Conservation (phyloP, 1,140 invertebrate genomes). For the Metaphire vulgaris region DNA sequence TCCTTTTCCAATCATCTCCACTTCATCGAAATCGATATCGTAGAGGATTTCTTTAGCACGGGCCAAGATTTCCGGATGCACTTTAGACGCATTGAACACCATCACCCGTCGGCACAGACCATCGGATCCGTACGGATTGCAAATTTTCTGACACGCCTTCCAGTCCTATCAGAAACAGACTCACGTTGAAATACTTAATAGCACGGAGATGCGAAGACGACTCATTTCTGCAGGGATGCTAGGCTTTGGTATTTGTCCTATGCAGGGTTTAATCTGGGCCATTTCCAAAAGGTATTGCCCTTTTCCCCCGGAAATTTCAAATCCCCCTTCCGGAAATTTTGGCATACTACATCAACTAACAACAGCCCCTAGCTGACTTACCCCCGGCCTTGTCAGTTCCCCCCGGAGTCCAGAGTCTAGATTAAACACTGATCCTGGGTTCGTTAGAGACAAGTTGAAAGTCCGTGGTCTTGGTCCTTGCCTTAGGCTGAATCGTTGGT, state of each 20-base stretch:
- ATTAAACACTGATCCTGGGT: no score
- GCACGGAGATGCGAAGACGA: no score
- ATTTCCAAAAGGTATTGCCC: neutral
- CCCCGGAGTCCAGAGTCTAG: no score
- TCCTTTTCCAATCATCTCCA: slow-evolving; percentile 7
- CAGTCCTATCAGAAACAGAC: slow-evolving; percentile 14
- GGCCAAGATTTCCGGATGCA: slow-evolving; percentile 26
- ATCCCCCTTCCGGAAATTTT: neutral
- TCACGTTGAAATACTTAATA: no score
- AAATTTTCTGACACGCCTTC: slow-evolving; percentile 13
- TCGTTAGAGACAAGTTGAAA: no score
- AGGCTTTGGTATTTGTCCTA: neutral
- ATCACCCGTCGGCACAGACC: slow-evolving; percentile 26
- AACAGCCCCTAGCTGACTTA: no score
- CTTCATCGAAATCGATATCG: slow-evolving; percentile 2
- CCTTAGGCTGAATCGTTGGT: no score
- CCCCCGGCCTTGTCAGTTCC: no score
- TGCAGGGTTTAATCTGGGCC: neutral
- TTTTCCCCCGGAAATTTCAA: neutral
- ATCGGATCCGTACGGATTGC: slow-evolving; percentile 16
- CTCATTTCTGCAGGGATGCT: no score
- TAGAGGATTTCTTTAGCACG: slow-evolving; percentile 25
- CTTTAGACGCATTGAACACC: slow-evolving; percentile 17
- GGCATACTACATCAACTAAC: neutral
- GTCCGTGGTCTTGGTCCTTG: no score